Evolutionary conservation across 2,797 vertebrate species (phyloP).

Genomic region (Numenius phaeopus): DNA sequence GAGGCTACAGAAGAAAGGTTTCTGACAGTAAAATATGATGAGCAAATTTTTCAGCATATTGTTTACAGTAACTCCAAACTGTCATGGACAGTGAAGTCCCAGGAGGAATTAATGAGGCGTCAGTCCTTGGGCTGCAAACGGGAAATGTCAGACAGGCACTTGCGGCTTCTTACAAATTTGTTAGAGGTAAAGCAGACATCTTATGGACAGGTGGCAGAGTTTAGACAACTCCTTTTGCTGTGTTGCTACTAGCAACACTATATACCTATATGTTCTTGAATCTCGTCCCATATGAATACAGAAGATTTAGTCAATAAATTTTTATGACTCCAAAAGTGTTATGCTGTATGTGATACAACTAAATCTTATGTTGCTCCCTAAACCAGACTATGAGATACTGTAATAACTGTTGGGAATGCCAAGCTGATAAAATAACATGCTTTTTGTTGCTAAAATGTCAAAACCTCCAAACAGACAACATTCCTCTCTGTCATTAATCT

Average conservation of each 20-base stretch:
- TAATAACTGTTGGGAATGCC: not conserved
- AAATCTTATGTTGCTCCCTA: not conserved
- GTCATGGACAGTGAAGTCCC: not conserved
- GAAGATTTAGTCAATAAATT: not conserved
- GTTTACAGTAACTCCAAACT: conserved; percentile 37
- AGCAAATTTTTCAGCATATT: conserved; percentile 22
- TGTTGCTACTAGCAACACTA: not conserved
- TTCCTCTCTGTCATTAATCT: not conserved
- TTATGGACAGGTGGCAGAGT: not conserved
- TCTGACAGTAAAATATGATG: not conserved
- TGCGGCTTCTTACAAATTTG: not conserved
- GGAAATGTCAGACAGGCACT: not conserved
- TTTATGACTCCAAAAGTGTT: not conserved
- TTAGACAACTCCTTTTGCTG: not conserved
- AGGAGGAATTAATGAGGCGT: conserved; percentile 3
- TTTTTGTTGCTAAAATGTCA: not conserved
- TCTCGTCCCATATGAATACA: not conserved
- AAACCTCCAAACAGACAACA: not conserved
- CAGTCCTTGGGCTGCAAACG: not conserved
- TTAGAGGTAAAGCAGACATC: not conserved
- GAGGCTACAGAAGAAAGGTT: conserved; percentile 1
- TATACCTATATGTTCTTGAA: not conserved
- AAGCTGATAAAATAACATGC: not conserved
- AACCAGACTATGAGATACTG: not conserved
- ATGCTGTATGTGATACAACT: not conserved